Percentiles rank a stretch among this genome's conserved stretches.
phyloP scores from a whole-genome alignment of 2,797 vertebrate species.

The Gorsachius magnificus region DNA sequence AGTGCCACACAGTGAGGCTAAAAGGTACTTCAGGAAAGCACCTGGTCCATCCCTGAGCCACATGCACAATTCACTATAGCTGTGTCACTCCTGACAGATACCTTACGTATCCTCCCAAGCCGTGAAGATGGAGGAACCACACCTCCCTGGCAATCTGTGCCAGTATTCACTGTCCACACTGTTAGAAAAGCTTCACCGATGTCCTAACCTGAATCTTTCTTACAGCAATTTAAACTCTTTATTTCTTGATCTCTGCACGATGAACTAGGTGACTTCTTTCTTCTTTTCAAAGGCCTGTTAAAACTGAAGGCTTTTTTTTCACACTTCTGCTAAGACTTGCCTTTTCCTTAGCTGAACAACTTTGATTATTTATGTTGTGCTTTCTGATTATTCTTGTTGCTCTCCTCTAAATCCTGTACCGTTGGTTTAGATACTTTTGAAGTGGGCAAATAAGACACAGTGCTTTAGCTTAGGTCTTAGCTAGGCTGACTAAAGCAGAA shows the following conservation, averaged over 20 bases:
- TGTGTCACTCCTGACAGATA: background rate
- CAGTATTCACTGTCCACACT: background rate
- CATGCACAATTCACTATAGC: background rate
- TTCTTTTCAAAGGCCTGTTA: background rate
- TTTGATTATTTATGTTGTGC: background rate
- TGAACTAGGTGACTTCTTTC: background rate
- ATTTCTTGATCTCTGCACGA: background rate
- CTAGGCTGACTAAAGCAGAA: background rate
- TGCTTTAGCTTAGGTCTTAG: background rate
- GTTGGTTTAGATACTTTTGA: background rate
- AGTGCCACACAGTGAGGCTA: background rate
- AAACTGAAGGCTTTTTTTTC: background rate
- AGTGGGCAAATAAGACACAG: background rate
- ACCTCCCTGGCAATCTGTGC: background rate
- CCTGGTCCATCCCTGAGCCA: background rate
- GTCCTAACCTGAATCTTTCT: background rate
- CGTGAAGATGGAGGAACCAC: background rate
- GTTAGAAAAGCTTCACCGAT: background rate
- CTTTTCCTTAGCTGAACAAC: background rate
- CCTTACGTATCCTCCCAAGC: background rate
- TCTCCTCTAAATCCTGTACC: background rate
- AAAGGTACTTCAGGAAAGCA: background rate
- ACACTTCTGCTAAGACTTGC: background rate
- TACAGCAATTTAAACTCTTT: background rate
- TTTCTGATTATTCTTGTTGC: constrained; percentile 5